Percentiles rank a stretch among this genome's conserved stretches.
These are phyloP conservation scores for Pharmacophagus antenor DNA, from an alignment of 2,888 invertebrate genomes.

Conservation along the genomic window DNA sequence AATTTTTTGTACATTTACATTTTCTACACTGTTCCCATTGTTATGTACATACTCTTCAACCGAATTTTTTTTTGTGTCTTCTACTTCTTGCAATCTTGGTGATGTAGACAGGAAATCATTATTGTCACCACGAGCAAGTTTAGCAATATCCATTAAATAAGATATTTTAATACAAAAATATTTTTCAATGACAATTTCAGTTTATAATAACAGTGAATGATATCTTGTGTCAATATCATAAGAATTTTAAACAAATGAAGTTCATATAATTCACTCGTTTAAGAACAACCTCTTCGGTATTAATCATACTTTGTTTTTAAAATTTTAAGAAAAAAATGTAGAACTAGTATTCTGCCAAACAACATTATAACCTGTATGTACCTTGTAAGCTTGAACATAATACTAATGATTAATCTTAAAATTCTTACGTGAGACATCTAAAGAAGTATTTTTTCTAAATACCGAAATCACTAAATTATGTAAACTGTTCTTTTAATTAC, in stretches of 20 bases:
- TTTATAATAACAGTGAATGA: neutral
- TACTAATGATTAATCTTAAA: too few species aligned
- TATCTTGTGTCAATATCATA: conserved; percentile 8
- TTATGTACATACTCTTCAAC: conserved; percentile 18
- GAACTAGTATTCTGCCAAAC: too few species aligned
- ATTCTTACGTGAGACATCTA: too few species aligned
- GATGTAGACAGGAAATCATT: conserved; percentile 35
- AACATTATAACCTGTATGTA: too few species aligned
- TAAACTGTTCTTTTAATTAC: too few species aligned
- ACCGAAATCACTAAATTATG: too few species aligned
- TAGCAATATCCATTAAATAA: conserved; percentile 45
- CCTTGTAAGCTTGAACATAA: too few species aligned
- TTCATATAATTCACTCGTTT: neutral
- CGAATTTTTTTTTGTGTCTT: conserved; percentile 17
- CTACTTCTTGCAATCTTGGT: conserved; percentile 8
- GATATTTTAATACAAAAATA: conserved; percentile 5
- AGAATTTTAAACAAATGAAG: conserved; percentile 1
- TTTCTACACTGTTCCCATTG: neutral
- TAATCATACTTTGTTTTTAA: neutral
- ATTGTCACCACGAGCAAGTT: conserved; percentile 55
- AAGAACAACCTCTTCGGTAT: neutral
- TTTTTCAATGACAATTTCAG: neutral
- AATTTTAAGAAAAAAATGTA: neutral
- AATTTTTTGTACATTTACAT: conserved; percentile 8
- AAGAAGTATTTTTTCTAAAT: too few species aligned